Conservation (phyloP, 2,113 vertebrate genomes). For the Hiodon alosoides region DNA sequence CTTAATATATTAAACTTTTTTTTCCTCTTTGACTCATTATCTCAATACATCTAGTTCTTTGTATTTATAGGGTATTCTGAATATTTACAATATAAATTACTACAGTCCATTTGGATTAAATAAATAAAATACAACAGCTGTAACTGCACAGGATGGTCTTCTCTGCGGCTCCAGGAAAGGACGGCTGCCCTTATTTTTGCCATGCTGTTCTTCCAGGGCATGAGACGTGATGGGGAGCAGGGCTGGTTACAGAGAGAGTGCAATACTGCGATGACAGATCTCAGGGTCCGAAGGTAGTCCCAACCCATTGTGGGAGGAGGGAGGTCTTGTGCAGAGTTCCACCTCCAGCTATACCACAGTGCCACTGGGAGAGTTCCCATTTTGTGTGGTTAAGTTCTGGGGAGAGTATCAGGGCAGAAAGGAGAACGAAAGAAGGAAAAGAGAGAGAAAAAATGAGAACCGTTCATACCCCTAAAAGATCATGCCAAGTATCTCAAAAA, state of each 20-base stretch:
- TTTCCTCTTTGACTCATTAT: slow-evolving; percentile 34
- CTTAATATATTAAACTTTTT: slow-evolving; percentile 64
- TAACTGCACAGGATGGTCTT: slow-evolving; percentile 38
- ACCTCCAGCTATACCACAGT: slow-evolving; percentile 75
- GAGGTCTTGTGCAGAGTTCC: slow-evolving; percentile 22
- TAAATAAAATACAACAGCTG: slow-evolving; percentile 61
- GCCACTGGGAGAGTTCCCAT: slow-evolving; percentile 80
- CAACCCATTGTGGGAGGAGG: background rate
- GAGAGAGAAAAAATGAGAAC: background rate
- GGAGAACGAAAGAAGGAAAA: too few relatives aligned
- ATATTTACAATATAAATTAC: slow-evolving; percentile 74
- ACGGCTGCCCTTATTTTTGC: slow-evolving; percentile 15
- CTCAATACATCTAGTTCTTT: slow-evolving; percentile 44
- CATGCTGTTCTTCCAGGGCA: slow-evolving; percentile 27
- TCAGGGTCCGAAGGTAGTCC: slow-evolving; percentile 33
- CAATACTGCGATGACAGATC: slow-evolving; percentile 11
- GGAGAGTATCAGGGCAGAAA: background rate
- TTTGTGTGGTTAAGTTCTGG: slow-evolving; percentile 76
- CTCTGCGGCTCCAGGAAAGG: slow-evolving; percentile 14
- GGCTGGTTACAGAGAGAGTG: background rate
- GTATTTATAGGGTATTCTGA: slow-evolving; percentile 60
- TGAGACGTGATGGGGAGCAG: background rate
- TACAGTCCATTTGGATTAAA: slow-evolving; percentile 60
- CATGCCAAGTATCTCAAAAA: too few relatives aligned
- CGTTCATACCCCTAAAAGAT: background rate